Conservation (phyloP, 2,888 invertebrate genomes). For the Phyllotreta striolata region DNA sequence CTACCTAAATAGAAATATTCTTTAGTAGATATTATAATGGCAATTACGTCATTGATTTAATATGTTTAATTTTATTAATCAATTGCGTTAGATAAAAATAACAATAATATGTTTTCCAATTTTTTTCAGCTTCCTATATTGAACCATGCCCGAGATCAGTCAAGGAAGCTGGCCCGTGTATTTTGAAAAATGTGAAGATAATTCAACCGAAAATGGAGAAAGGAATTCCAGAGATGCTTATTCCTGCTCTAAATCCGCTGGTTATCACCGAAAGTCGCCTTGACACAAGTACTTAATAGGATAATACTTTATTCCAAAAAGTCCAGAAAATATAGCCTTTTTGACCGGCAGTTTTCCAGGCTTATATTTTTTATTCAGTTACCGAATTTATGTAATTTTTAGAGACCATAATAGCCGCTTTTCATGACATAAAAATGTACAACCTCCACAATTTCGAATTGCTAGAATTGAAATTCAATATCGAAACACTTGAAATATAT, state of each 20-base stretch:
- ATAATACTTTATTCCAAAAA: background rate
- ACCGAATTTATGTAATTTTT: background rate
- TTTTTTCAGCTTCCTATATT: slow-evolving; percentile 69
- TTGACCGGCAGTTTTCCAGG: background rate
- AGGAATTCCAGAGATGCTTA: slow-evolving; percentile 71
- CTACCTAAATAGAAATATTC: too few relatives aligned
- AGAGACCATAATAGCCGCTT: background rate
- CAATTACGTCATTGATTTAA: too few relatives aligned
- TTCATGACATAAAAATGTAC: slow-evolving; percentile 43
- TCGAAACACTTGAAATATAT: slow-evolving; percentile 63
- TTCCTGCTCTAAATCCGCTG: slow-evolving; percentile 75
- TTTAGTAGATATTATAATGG: too few relatives aligned
- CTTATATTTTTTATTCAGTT: slow-evolving; percentile 18
- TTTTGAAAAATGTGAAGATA: slow-evolving; percentile 66
- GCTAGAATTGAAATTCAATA: slow-evolving; percentile 61
- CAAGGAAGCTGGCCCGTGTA: slow-evolving; percentile 68
- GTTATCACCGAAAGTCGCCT: slow-evolving; percentile 27
- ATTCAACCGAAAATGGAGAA: slow-evolving; percentile 66
- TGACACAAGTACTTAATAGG: background rate
- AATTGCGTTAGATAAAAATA: too few relatives aligned
- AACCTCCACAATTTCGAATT: slow-evolving; percentile 71
- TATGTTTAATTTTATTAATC: too few relatives aligned
- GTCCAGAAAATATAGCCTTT: background rate
- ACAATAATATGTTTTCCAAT: background rate
- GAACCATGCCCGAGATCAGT: slow-evolving; percentile 71